These are phyloP conservation scores for Sebastolobus alascanus DNA, from an alignment of 2,797 vertebrate genomes.

Conservation along the genomic window DNA sequence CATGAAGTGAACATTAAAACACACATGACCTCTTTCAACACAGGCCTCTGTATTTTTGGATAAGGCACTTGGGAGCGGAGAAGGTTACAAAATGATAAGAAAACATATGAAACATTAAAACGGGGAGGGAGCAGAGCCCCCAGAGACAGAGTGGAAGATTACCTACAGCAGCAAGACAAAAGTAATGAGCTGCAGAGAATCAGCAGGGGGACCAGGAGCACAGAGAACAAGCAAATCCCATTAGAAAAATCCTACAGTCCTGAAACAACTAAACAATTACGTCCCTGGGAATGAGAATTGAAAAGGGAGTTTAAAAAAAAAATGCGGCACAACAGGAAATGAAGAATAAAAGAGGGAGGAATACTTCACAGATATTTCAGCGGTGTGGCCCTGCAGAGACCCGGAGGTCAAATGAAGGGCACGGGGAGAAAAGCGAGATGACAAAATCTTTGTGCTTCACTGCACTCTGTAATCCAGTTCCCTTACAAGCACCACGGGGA, in stretches of 20 bases:
- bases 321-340: neutral
- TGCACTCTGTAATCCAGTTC: slow-evolving; percentile 59
- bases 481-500: slow-evolving; percentile 65
- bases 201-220: slow-evolving; percentile 35
- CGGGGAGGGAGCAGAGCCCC: slow-evolving; percentile 28
- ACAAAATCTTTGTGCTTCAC: slow-evolving; percentile 68
- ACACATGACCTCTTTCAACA: neutral
- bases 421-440: slow-evolving; percentile 56
- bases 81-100: slow-evolving; percentile 44
- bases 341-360: slow-evolving; percentile 6
- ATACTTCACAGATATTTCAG: slow-evolving; percentile 26
- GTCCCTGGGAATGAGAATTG: slow-evolving; percentile 26
- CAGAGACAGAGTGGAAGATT: slow-evolving; percentile 60
- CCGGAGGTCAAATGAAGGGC: slow-evolving; percentile 72
- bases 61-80: slow-evolving; percentile 17
- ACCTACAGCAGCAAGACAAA: slow-evolving; percentile 59
- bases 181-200: slow-evolving; percentile 66
- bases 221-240: slow-evolving; percentile 42
- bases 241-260: slow-evolving; percentile 42
- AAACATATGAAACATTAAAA: slow-evolving; percentile 53
- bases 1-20: slow-evolving; percentile 21
- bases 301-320: neutral
- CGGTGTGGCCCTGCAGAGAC: slow-evolving; percentile 33
- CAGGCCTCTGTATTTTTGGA: slow-evolving; percentile 6
- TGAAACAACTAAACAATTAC: slow-evolving; percentile 49